These are phyloP conservation scores for Zootoca vivipara DNA, from an alignment of 2,113 vertebrate genomes.

Conservation along the genomic window DNA sequence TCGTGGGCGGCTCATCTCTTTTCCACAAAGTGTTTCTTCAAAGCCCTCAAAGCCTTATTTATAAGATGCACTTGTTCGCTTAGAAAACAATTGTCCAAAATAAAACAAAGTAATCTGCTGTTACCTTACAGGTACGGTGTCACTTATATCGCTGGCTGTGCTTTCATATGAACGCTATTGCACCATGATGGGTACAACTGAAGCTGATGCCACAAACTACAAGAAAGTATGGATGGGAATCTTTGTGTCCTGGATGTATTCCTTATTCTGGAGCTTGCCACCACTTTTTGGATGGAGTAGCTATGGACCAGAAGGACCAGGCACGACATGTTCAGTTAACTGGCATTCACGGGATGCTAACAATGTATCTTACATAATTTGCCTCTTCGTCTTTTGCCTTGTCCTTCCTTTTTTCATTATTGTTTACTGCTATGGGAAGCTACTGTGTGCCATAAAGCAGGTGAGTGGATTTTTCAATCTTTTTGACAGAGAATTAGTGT, in stretches of 20 bases:
- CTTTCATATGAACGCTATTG: slow-evolving; percentile 84
- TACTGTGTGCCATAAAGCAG: slow-evolving; percentile 80
- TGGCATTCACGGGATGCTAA: slow-evolving; percentile 80
- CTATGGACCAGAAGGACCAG: slow-evolving; percentile 81
- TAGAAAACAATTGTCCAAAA: background rate
- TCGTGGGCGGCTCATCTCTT: background rate
- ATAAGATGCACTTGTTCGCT: background rate
- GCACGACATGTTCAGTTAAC: slow-evolving; percentile 83
- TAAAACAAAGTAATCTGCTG: background rate
- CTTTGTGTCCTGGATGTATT: slow-evolving; percentile 80
- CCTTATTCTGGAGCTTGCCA: slow-evolving; percentile 80
- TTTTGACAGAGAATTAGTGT: no score
- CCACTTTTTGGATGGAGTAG: slow-evolving; percentile 84
- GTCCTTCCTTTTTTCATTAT: slow-evolving; percentile 80
- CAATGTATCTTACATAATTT: slow-evolving; percentile 81
- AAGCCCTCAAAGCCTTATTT: background rate
- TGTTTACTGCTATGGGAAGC: slow-evolving; percentile 80
- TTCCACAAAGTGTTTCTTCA: background rate
- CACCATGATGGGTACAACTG: slow-evolving; percentile 77
- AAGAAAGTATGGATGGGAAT: slow-evolving; percentile 76
- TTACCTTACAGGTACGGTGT: slow-evolving; percentile 77
- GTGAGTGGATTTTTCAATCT: slow-evolving; percentile 63
- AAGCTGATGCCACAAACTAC: slow-evolving; percentile 82
- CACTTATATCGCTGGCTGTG: slow-evolving; percentile 82
- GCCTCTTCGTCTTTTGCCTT: slow-evolving; percentile 84